These are phyloP conservation scores for Heterohyrax brucei DNA, from an alignment of 2,797 vertebrate genomes.

Conservation along the genomic window DNA sequence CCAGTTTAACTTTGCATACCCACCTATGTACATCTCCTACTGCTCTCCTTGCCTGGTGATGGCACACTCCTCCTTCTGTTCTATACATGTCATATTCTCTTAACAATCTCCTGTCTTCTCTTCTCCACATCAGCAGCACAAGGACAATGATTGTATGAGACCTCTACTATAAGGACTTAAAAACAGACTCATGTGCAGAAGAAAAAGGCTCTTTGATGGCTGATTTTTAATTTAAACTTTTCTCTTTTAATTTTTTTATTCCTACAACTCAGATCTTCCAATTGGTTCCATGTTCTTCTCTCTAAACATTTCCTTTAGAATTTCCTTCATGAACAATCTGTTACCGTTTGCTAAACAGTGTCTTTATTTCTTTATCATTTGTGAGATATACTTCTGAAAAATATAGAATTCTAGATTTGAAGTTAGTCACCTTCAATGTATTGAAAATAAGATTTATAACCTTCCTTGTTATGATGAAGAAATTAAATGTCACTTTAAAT, in stretches of 20 bases:
- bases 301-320: not conserved
- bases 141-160: no score
- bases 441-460: not conserved
- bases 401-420: not conserved
- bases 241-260: not conserved
- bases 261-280: not conserved
- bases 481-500: not conserved
- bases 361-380: not conserved
- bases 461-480: not conserved
- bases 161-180: no score
- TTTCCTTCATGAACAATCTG: not conserved
- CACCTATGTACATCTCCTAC: no score
- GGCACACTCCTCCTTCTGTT: no score
- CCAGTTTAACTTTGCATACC: no score
- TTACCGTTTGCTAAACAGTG: not conserved
- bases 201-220: no score
- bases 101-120: no score
- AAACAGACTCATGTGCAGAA: no score
- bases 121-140: no score
- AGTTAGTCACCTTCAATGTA: not conserved
- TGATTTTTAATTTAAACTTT: not conserved
- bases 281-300: not conserved
- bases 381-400: not conserved
- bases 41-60: no score
- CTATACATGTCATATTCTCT: no score